Base-by-base conservation (phyloP, 1,140 invertebrate species). In the Palaemon carinicauda region DNA sequence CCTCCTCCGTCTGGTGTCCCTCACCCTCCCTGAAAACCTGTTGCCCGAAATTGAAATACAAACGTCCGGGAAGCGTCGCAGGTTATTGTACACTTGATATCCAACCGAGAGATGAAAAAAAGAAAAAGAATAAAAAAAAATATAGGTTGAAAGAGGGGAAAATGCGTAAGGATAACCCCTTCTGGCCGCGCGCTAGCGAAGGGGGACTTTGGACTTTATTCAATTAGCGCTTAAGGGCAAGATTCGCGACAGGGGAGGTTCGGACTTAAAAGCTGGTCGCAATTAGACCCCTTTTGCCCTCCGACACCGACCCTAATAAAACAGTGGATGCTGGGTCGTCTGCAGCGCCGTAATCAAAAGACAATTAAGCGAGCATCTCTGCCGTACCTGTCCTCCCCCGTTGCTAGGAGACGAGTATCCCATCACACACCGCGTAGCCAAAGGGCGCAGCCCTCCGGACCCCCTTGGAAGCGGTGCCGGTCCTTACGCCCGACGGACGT, bases 311-410 rank as follows among this genome's bases (percentile, higher is more conserved):
- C 15, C 51, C 75, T 78, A 78, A 78, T 78, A 78, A 78, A 78
- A 78, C 75, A 78, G 52, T 54, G 75, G 75, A 50, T 78, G 41
- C 24, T 78, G 75, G n/a, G 41, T 54, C 52, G 24, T 52, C 75
- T 78, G 52, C n/a, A 1, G 75, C 24, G 52, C 51, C 52, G 75
- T 78, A 56, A 78, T 78, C 75, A 78, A 78, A 78, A 78, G 75
- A 78, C 75, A 78, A 78, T 78, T 78, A 78, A 78, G 75, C n/a
- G 0, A 10, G 75, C 75, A 78, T 78, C 75, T 78, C 52, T 56
- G 19, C 29, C 51, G 51, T 54, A 54, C 75, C 52, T 54, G 51
- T 52, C 27, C 75, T 27, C 41, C 12, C 1, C 31, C 51, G 75
- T 78, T 78, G 75, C 75, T 31, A 31, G 75, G 75, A 21, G 21